Evolutionary conservation across 2,888 invertebrate genomes (phyloP), one percentile per base, ranked within the genome.

Genomic region (Pharmacophagus antenor): DNA sequence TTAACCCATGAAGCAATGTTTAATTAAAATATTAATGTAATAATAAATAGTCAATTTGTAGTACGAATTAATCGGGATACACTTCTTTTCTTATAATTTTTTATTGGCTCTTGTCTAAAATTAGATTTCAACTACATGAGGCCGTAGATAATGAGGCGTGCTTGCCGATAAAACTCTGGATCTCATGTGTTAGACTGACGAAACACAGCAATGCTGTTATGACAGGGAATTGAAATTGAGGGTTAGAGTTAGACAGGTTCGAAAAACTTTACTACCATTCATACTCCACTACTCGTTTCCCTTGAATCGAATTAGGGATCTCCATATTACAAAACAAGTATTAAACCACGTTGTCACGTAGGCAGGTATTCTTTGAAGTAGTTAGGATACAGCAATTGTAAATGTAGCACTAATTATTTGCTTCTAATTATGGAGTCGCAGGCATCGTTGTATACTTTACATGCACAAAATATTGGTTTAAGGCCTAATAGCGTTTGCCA

Each of bases 371-470:
- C 3, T 37, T 3, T 37, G n/a, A 3, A 37, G 37, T 7, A 51
- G 10, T 41, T 31, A 48, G 27, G 37, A 48, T 17, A 23, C 52
- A 7, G 46, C 56, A 47, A 58, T 61, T 17, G 54, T 49, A 58
- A 52, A 67, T 66, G 64, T 63, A 63, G 67, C 68, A 67, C 61
- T 64, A 71, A 71, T 70, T 70, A 68, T 68, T 68, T 67, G 64
- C 62, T 62, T 56, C 66, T 66, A 65, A 66, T 65, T 67, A 67
- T 65, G 63, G 63, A 67, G 66, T 63, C 37, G 57, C 47, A 49
- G 22, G 25, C 17, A 25, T 8, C 22, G 12, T 22, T 18, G 20
- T 50, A n/a, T 49, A 42, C 48, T 49, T 23, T 58, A 55, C 55
- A 62, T 62, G 46, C 51, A 51, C 58, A 58, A 58, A 31, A 61